Evolutionary conservation across 2,888 invertebrate species (phyloP), one percentile per base, ranked within the genome.

Genomic region (Drosophila ezoana): DNA sequence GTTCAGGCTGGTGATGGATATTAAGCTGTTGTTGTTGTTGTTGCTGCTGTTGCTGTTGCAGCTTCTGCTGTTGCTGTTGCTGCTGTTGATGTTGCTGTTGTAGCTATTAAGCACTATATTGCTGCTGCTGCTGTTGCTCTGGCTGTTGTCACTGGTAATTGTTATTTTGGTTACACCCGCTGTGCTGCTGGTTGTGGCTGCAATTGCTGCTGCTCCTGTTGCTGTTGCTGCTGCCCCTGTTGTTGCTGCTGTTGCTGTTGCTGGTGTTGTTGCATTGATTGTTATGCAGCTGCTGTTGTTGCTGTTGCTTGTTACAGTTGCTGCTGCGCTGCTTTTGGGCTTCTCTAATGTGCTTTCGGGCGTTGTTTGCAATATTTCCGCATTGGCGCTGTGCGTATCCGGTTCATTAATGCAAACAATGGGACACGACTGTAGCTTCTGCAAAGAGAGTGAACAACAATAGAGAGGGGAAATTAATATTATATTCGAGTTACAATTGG

Each of bases 381-480:
- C 90, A 62, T 78, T 90, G 72, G 89, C 87, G 69, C 91, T 90
- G 51, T 90, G 81, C 32, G 90, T 91, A 73, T 92, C 92, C 52
- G 90, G 90, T 68, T 92, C 91, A 80, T 90, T 90, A 51, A 91
- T 90, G 79, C 92, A 92, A 70, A 89, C 90, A 60, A 92, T 92
- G 81, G 95, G 95, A 93, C 95, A 95, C 93, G 95, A 95, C 89
- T 95, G 95, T 64, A 95, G 93, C 85, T 95, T 95, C 95, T 95
- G 94, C 20, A 93, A 93, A 93, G 93, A 49, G 47, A 37, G 13
- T 4, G 20, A 37, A 60, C 8, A 13, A 11, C 33, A 28, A 45
- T 37, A 14, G 1, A 14, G 1, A 10, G 1, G n/a, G 13, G 4
- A 11, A 33, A 9, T 5, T 6, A 28, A 40, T 32, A 16, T 52